A percentile compares a stretch with the other conserved stretches of the same genome.
phyloP scores from a whole-genome alignment of 2,113 vertebrate genomes.

The Cavia porcellus region DNA sequence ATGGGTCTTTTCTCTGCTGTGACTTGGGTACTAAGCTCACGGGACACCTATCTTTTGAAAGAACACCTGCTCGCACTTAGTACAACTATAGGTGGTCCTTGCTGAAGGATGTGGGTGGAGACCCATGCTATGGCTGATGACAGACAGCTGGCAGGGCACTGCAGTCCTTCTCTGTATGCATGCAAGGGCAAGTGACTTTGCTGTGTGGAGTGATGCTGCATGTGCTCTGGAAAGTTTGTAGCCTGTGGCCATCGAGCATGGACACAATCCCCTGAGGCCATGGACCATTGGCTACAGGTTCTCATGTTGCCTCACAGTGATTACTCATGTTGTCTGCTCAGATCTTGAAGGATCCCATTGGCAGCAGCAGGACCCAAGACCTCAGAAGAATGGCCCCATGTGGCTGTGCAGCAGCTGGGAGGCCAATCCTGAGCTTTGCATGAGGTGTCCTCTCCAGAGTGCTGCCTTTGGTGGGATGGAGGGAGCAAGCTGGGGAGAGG shows the following conservation, averaged over 20 bases:
- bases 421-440: background rate
- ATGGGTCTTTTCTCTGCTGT: background rate
- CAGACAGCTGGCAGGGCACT: background rate
- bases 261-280: background rate
- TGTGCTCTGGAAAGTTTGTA: no score
- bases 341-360: background rate
- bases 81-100: background rate
- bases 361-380: background rate
- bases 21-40: background rate
- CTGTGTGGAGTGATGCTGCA: background rate
- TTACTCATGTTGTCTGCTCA: background rate
- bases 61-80: background rate
- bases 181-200: background rate
- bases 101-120: background rate
- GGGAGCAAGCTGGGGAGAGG: background rate
- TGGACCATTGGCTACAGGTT: no score
- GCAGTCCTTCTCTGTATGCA: background rate
- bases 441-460: background rate
- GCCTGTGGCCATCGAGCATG: background rate
- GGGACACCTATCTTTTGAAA: background rate
- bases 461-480: background rate
- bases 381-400: background rate
- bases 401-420: background rate
- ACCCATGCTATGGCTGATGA: background rate
- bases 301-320: rapidly evolving